These are phyloP conservation scores for Xanthostigma xanthostigma DNA, from an alignment of 2,888 invertebrate genomes.

Conservation along the genomic window DNA sequence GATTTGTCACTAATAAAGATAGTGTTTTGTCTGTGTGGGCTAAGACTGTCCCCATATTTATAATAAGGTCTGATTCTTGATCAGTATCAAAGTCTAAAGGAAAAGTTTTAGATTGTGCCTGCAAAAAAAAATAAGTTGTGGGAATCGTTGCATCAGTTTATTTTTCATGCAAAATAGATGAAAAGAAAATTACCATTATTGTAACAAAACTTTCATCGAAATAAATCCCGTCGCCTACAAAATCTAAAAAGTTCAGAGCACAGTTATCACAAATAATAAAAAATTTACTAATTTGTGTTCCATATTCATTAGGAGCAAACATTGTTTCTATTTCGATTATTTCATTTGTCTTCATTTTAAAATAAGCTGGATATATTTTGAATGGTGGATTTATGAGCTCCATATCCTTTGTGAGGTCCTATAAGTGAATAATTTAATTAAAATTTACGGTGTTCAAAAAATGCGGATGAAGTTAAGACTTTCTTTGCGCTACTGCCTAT, in stretches of 20 bases:
- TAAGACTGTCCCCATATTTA: too few relatives aligned
- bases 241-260: conserved; percentile 23
- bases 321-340: conserved; percentile 22
- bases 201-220: conserved; percentile 20
- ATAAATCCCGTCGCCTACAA: conserved; percentile 29
- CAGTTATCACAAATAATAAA: conserved; percentile 29
- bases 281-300: conserved; percentile 27
- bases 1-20: too few relatives aligned
- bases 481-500: neutral
- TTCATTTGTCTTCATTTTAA: conserved; percentile 23
- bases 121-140: too few relatives aligned
- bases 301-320: conserved; percentile 25
- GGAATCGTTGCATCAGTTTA: neutral
- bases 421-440: conserved; percentile 6
- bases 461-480: neutral
- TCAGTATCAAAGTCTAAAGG: too few relatives aligned
- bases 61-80: too few relatives aligned
- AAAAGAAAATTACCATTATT: conserved; percentile 11
- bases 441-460: neutral
- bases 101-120: too few relatives aligned
- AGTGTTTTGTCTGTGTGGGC: too few relatives aligned
- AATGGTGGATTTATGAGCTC: conserved; percentile 23
- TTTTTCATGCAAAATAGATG: neutral
- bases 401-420: conserved; percentile 20
- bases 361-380: conserved; percentile 27